Percentiles rank a stretch among this genome's conserved stretches.
phyloP scores from a whole-genome alignment of 2,888 invertebrate species.

The Synergus laeviventris region DNA sequence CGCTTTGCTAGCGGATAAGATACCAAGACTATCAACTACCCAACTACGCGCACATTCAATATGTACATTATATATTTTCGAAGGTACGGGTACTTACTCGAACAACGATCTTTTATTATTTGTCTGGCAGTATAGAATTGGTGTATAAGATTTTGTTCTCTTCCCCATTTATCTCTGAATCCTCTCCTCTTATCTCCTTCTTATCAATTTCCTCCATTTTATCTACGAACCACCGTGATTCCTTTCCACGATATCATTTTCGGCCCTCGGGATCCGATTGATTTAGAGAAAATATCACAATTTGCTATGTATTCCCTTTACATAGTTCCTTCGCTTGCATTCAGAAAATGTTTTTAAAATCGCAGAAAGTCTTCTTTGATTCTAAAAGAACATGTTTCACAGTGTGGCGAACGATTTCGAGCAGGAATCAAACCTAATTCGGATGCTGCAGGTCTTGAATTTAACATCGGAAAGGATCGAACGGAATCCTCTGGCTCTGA shows the following conservation, averaged over 20 bases:
- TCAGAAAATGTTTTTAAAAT: background rate
- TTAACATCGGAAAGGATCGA: slow-evolving; percentile 8
- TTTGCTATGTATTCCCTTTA: slow-evolving; percentile 58
- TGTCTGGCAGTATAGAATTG: slow-evolving; percentile 54
- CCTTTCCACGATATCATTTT: slow-evolving; percentile 41
- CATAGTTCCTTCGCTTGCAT: slow-evolving; percentile 25
- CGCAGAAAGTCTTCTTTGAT: slow-evolving; percentile 7
- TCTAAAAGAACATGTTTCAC: background rate
- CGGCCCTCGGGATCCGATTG: slow-evolving; percentile 60
- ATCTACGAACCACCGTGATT: slow-evolving; percentile 41
- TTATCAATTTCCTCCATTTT: slow-evolving; percentile 46
- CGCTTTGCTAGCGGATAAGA: slow-evolving; percentile 36
- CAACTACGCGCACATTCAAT: slow-evolving; percentile 52
- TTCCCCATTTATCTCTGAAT: slow-evolving; percentile 26
- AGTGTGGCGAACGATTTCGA: slow-evolving; percentile 4
- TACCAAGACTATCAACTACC: slow-evolving; percentile 54
- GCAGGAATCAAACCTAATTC: slow-evolving; percentile 20
- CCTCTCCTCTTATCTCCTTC: slow-evolving; percentile 25
- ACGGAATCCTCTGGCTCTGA: slow-evolving; percentile 16
- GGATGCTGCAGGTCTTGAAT: slow-evolving; percentile 9
- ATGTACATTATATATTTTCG: slow-evolving; percentile 32
- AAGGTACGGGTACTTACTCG: slow-evolving; percentile 44
- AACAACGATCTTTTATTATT: slow-evolving; percentile 48
- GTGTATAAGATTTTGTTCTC: slow-evolving; percentile 49
- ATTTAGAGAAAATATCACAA: slow-evolving; percentile 67